Evolutionary conservation across 2,888 invertebrate genomes (phyloP), one percentile per base, ranked within the genome.

Genomic region (Frankliniella intonsa): DNA sequence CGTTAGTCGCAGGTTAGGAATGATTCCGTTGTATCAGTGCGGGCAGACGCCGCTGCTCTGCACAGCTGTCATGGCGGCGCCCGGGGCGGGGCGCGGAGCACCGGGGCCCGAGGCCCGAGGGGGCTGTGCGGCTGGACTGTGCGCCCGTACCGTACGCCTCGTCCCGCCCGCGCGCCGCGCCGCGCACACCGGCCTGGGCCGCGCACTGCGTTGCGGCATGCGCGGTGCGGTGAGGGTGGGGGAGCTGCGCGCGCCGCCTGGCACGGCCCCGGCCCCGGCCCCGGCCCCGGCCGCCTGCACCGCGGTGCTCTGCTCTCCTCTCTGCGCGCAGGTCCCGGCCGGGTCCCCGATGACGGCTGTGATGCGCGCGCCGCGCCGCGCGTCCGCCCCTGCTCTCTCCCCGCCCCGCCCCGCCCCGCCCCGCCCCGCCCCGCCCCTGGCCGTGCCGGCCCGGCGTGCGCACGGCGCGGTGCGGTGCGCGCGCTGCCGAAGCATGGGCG

Each of bases 321-420:
- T 2, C 38, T 38, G 38, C 38, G 38, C 38, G 38, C 38, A 38
- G 38, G 38, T 38, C 38, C 38, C 38, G 38, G 38, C 50, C 69
- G 25, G 69, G 69, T 76, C 69, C 69, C 82, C 83, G 82, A 81
- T 84, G 83, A 88, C 85, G 85, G 89, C 85, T 80, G 81, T 84
- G 86, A 89, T 90, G 89, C 86, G 89, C 89, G 87, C 83, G 84
- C 80, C 76, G 82, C 83, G 82, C 83, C 81, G 50, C 38, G 17
- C 62, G 50, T 50, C 55, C n/a, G 49, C 79, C 65, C 65, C 80
- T 49, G 81, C 50, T 11, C 51, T 22, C 62, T n/a, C n/a, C 5
- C 79, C 83, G 55, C 62, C 51, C 2, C 62, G 69, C 69, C 17
- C 62, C 62, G 38, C 62, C 55, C 19, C 55, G 3, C 55, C 55